Evolutionary conservation across 2,797 vertebrate species (phyloP).

Genomic region (Malacoctenus gilli): DNA sequence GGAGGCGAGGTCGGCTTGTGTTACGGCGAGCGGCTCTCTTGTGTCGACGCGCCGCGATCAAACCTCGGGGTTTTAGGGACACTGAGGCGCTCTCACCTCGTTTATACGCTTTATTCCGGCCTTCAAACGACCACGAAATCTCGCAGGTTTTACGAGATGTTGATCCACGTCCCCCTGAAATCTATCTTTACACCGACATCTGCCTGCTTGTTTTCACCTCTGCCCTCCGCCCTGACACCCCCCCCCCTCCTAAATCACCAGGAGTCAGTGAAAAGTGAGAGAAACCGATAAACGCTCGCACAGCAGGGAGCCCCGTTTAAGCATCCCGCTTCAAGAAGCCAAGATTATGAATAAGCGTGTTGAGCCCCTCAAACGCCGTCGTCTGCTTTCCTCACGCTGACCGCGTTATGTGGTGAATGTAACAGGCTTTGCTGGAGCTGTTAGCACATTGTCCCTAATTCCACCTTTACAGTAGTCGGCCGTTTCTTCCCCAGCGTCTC

Average conservation of each 20-base stretch:
- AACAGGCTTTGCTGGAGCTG: conserved; percentile 20
- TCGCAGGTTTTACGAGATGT: too few species aligned
- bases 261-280: conserved; percentile 33
- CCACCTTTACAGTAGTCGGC: not conserved
- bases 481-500: not conserved
- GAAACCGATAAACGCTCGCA: conserved; percentile 10
- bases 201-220: too few species aligned
- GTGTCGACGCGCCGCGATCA: not conserved
- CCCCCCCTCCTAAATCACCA: not conserved
- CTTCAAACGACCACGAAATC: too few species aligned
- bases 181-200: too few species aligned
- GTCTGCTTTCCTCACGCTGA: conserved; percentile 5
- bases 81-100: too few species aligned
- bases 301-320: not conserved
- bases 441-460: conserved; percentile 28
- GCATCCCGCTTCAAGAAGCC: conserved; percentile 16
- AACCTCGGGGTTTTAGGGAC: too few species aligned
- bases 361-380: conserved; percentile 11
- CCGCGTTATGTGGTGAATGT: not conserved
- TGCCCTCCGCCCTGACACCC: not conserved
- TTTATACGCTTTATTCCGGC: too few species aligned
- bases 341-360: conserved; percentile 4
- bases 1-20: not conserved
- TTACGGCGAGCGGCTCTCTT: not conserved
- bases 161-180: too few species aligned